A percentile compares a stretch with the other conserved stretches of the same genome.
Conservation (phyloP, 2,113 vertebrate genomes). For the Psilopogon haemacephalus region DNA sequence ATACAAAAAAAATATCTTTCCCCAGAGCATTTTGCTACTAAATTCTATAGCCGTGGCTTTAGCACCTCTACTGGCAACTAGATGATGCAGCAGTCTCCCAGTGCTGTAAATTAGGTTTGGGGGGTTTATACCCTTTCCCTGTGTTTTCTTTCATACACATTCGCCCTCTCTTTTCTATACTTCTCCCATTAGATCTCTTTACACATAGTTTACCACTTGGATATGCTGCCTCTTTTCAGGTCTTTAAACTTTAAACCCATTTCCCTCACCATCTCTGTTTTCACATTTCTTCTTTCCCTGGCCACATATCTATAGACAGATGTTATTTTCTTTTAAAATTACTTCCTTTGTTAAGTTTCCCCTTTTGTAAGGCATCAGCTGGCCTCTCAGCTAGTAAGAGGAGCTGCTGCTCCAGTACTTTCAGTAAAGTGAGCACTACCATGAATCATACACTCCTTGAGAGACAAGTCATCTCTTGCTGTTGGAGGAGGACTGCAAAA, state of each 20-base stretch:
- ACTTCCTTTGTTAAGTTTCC: constrained; percentile 44
- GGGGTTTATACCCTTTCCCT: not conserved
- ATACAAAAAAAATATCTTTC: not conserved
- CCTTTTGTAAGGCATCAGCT: constrained; percentile 32
- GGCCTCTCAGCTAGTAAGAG: constrained; percentile 18
- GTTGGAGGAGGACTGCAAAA: not conserved
- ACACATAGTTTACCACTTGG: not conserved
- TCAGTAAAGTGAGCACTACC: not conserved
- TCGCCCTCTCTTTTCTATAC: not conserved
- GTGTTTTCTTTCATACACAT: not conserved
- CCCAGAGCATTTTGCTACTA: not conserved
- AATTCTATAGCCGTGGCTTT: not conserved
- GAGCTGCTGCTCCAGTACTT: constrained; percentile 1
- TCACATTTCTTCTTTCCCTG: constrained; percentile 1
- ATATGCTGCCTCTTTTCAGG: not conserved
- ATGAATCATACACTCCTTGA: constrained; percentile 12
- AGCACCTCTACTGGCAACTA: not conserved
- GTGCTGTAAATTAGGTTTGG: not conserved
- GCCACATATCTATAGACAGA: not conserved
- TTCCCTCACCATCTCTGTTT: not conserved
- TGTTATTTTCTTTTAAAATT: constrained; percentile 45
- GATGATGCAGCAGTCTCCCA: not conserved
- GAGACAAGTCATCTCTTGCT: not conserved
- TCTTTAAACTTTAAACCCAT: not conserved
- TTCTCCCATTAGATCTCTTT: not conserved